A percentile compares a stretch with the other conserved stretches of the same genome.
Evolutionary conservation across 2,797 vertebrate species (phyloP).

Genomic region (Poeciliopsis gracilis): DNA sequence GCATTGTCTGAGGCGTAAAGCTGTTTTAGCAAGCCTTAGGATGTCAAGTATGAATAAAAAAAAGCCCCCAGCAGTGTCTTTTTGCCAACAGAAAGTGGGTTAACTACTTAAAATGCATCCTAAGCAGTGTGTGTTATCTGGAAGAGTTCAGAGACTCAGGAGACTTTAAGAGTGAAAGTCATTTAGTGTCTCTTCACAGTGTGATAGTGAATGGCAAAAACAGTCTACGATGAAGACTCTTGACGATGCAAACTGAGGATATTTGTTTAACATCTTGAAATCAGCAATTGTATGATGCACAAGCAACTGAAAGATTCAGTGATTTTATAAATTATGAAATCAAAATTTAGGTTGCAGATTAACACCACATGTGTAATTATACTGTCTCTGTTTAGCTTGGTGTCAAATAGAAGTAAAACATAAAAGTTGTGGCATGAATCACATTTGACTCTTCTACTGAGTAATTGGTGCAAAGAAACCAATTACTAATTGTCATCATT

Average conservation of each 20-base stretch:
- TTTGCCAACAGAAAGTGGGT: constrained; percentile 64
- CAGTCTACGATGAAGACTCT: constrained; percentile 32
- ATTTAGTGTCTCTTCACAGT: constrained; percentile 53
- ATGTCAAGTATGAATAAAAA: constrained; percentile 30
- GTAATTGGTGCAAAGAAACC: constrained; percentile 50
- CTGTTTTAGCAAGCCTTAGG: constrained; percentile 29
- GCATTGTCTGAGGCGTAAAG: constrained; percentile 47
- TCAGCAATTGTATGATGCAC: constrained; percentile 13
- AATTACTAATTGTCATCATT: constrained; percentile 58
- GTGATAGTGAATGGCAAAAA: constrained; percentile 32
- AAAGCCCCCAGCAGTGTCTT: constrained; percentile 52
- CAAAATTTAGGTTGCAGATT: neutral
- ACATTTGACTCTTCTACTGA: constrained; percentile 31
- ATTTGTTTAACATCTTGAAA: constrained; percentile 17
- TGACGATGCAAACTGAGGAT: constrained; percentile 11
- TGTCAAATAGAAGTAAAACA: constrained; percentile 30
- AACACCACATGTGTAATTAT: constrained; percentile 9
- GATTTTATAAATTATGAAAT: neutral
- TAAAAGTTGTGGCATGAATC: constrained; percentile 28
- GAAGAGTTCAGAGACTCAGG: constrained; percentile 48
- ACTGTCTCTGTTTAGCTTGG: constrained; percentile 11
- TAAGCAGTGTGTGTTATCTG: constrained; percentile 58
- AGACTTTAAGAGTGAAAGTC: constrained; percentile 53
- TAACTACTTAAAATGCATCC: constrained; percentile 62
- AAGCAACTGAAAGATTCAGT: neutral